These are phyloP conservation scores for Bombus turneri DNA, from an alignment of 1,140 invertebrate species.

Conservation along the genomic window DNA sequence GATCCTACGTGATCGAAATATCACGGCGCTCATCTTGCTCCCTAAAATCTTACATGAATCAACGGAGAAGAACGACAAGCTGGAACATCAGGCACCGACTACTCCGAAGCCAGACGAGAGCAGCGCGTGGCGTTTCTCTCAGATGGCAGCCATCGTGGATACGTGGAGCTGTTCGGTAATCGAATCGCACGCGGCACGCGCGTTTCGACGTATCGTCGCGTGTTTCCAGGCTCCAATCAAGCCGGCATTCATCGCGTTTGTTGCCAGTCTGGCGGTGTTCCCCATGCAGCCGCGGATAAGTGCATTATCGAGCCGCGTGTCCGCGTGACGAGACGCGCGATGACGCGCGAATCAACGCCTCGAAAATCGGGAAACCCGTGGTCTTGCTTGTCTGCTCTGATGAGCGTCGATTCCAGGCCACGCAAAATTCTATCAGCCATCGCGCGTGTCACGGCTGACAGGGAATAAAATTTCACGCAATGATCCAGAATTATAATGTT, in stretches of 20 bases:
- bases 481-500: background rate
- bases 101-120: background rate
- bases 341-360: constrained; percentile 43
- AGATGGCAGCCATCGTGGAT: constrained; percentile 39
- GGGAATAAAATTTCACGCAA: background rate
- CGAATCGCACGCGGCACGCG: constrained; percentile 59
- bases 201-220: constrained; percentile 66
- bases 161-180: constrained; percentile 1
- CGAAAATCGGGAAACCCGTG: constrained; percentile 57
- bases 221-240: constrained; percentile 73
- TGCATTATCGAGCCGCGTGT: constrained; percentile 68
- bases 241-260: constrained; percentile 75
- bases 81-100: background rate
- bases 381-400: background rate
- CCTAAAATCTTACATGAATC: background rate
- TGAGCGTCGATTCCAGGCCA: background rate
- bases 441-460: background rate
- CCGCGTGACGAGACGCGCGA: constrained; percentile 43
- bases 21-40: background rate
- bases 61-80: background rate
- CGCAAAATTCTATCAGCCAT: background rate
- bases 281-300: constrained; percentile 61
- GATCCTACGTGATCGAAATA: constrained; percentile 2
- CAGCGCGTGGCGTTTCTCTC: constrained; percentile 32
- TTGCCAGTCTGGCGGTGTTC: constrained; percentile 56